Evolutionary conservation across 2,797 vertebrate genomes (phyloP).

Genomic region (Ambastaia sidthimunki): DNA sequence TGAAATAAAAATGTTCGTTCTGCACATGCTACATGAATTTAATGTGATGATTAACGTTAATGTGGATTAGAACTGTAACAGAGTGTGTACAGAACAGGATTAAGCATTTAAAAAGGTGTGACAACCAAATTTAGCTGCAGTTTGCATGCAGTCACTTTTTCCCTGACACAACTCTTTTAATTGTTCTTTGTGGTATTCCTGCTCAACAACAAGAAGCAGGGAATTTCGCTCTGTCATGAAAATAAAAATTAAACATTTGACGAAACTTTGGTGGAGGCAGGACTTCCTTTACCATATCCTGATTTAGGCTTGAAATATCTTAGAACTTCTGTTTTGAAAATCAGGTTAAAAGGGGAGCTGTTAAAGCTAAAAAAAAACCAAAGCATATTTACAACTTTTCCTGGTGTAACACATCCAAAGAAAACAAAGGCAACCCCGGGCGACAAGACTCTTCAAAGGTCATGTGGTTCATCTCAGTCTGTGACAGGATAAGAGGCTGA

Average conservation of each 20-base stretch:
- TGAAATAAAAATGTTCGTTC: not conserved
- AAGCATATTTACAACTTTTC: constrained; percentile 50
- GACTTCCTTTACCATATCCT: constrained; percentile 8
- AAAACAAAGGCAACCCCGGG: constrained; percentile 56
- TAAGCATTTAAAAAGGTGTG: not conserved
- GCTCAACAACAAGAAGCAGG: not conserved
- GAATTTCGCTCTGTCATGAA: constrained; percentile 38
- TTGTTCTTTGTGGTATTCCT: not conserved
- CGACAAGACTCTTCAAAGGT: constrained; percentile 58
- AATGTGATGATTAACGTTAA: not conserved
- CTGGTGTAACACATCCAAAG: constrained; percentile 60
- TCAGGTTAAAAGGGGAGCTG: constrained; percentile 35
- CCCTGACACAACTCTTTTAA: not conserved
- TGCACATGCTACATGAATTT: not conserved
- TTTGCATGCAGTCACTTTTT: not conserved
- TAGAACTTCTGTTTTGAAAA: constrained; percentile 50
- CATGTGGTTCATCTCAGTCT: constrained; percentile 41
- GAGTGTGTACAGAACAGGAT: not conserved
- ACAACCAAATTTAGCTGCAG: not conserved
- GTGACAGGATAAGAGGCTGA: constrained; percentile 44
- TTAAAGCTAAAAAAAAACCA: constrained; percentile 57
- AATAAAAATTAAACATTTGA: constrained; percentile 16
- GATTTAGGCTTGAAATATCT: constrained; percentile 61
- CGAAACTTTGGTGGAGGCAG: constrained; percentile 2
- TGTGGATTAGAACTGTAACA: not conserved